Evolutionary conservation across 2,113 vertebrate species (phyloP), one percentile per base, ranked within the genome.

Genomic region (Microtus ochrogaster): DNA sequence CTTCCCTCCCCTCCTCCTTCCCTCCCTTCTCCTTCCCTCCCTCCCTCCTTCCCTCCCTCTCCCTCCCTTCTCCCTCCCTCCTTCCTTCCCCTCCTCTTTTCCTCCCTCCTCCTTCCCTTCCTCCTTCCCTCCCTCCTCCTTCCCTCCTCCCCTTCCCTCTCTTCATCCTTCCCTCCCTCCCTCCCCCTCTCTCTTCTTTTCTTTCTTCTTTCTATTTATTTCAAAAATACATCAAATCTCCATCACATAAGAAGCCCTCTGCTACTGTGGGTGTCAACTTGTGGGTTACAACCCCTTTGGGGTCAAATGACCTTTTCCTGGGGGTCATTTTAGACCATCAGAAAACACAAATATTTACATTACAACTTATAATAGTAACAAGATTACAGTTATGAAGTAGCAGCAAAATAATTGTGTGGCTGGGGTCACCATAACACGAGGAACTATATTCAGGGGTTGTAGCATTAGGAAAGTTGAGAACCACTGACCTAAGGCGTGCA

Each of bases 21-120:
- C 3, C 12, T 5, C 41, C 41, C 3, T 3, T 7, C 7, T 11
- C 11, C 36, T 5, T 3, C 4, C 10, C 47, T 14, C 36, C n/a
- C 44, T 47, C 7, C 61, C 68, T 21, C 17, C 21, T 12, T 81
- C 55, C 55, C 55, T 58, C 41, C 55, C 11, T 44, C 30, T 16
- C 1, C 2, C 13, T 14, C 22, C 11, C 41, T 41, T 4, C 41
- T 41, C 41, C 41, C 4, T 44, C 44, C 28, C 72, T 49, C 26
- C 86, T 5, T 19, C 16, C 36, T 5, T 73, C 4, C n/a, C 16
- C 3, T 11, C 7, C 2, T 30, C 39, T 21, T 7, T 24, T 33
- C 58, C 4, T 36, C 3, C 3, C 6, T 1, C 6, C 1, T 13
- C 3, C 3, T 5, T 1, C 6, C 3, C 1, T 17, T 4, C 44